These are phyloP conservation scores for Dinocampus coccinellae DNA, from an alignment of 2,888 invertebrate species.

Conservation along the genomic window DNA sequence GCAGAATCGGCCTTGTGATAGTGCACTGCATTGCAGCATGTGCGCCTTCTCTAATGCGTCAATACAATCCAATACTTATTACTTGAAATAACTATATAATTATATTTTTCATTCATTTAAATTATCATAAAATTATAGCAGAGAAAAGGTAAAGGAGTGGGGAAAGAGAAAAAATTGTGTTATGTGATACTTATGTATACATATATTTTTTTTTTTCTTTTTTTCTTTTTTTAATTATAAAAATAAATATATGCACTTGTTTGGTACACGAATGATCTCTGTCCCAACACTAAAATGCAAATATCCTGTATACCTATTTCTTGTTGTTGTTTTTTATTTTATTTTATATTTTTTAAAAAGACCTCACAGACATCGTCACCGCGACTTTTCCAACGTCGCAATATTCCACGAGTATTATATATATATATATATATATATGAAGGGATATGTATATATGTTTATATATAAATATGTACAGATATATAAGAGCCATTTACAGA, in stretches of 20 bases:
- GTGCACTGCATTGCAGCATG: conserved; percentile 3
- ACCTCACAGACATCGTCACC: neutral
- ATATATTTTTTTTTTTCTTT: too few relatives aligned
- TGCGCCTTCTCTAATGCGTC: neutral
- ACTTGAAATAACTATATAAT: neutral
- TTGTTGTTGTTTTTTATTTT: conserved; percentile 1
- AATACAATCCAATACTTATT: neutral
- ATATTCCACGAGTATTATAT: neutral
- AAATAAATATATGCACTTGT: neutral
- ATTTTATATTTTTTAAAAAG: neutral
- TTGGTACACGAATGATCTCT: neutral
- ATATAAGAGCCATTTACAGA: conserved; percentile 14
- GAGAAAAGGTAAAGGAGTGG: too few relatives aligned
- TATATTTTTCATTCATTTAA: neutral
- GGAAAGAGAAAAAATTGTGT: neutral
- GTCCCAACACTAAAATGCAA: neutral
- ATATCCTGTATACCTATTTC: neutral
- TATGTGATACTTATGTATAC: too few relatives aligned
- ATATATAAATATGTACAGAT: neutral
- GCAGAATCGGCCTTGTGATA: conserved; percentile 1
- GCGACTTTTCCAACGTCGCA: conserved; percentile 13
- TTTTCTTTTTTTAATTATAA: neutral
- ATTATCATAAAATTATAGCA: neutral
- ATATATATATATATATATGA: neutral
- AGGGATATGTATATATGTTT: neutral